Evolutionary conservation across 1,140 invertebrate species (phyloP).

Genomic region (Drosophila arawakana): DNA sequence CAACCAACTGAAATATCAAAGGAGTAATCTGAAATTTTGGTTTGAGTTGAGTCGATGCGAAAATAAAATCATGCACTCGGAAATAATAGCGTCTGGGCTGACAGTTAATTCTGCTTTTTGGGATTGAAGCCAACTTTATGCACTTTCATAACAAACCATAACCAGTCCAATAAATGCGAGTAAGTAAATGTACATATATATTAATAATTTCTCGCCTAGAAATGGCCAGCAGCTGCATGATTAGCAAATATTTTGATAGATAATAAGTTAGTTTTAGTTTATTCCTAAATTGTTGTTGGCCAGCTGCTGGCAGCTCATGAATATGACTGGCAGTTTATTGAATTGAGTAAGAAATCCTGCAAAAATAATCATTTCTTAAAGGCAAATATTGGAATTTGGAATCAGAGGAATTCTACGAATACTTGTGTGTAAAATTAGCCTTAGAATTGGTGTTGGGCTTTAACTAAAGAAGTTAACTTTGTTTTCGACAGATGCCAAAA

Average conservation of each 20-base stretch:
- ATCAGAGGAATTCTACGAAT: too few species aligned
- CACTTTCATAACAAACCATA: slow-evolving; percentile 65
- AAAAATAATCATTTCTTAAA: background rate
- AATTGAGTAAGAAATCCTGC: background rate
- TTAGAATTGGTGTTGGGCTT: too few species aligned
- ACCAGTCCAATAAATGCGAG: slow-evolving; percentile 17
- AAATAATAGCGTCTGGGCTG: slow-evolving; percentile 83
- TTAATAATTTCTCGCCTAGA: slow-evolving; percentile 45
- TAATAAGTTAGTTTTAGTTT: slow-evolving; percentile 68
- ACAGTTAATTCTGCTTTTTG: slow-evolving; percentile 51
- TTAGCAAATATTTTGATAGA: slow-evolving; percentile 75
- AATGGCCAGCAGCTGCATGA: slow-evolving; percentile 62
- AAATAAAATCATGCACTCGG: slow-evolving; percentile 83
- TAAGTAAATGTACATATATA: slow-evolving; percentile 1
- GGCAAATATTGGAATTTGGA: too few species aligned
- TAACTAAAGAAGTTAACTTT: too few species aligned
- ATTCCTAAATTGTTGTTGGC: slow-evolving; percentile 52
- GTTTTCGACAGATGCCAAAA: too few species aligned
- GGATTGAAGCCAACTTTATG: slow-evolving; percentile 62
- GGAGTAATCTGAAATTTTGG: slow-evolving; percentile 56
- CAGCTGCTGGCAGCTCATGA: slow-evolving; percentile 44
- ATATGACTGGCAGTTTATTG: slow-evolving; percentile 61
- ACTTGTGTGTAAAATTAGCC: too few species aligned
- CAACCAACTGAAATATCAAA: slow-evolving; percentile 65
- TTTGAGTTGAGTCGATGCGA: slow-evolving; percentile 24